Evolutionary conservation across 1,140 invertebrate species (phyloP), one percentile per base, ranked within the genome.

Genomic region (Coenobita brevimanus): DNA sequence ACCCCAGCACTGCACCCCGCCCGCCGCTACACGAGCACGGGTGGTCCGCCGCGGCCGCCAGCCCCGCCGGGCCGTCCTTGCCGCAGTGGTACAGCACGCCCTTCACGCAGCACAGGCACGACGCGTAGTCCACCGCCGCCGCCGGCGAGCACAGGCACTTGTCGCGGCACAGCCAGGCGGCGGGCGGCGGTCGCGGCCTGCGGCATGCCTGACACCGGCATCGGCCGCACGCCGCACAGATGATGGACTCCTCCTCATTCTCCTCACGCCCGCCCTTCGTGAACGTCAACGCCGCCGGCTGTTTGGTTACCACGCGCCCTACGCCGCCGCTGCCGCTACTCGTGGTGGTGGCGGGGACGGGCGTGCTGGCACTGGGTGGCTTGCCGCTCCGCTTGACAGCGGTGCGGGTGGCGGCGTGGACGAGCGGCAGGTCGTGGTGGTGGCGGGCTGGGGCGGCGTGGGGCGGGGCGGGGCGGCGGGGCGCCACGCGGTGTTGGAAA

Each of bases 41-140:
- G 93, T 97, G 95, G 92, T 97, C 96, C 89, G 96, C 96, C 92
- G 95, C 96, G 84, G 94, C 93, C 76, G 94, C 94, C 21, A 93
- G 93, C 38, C 93, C 94, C 67, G 94, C 94, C 87, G 96, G 95
- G 87, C 94, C 94, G 91, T 96, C 96, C 91, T 96, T 95, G 88
- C 95, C 95, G 93, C 97, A 98, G 92, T 98, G 97, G 93, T 98
- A 99, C 92, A 98, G 97, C 43, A 97, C 92, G 62, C 96, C 97
- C 92, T 98, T 97, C 90, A 97, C 97, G 93, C 97, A 98, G 93
- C 97, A 98, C 93, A 98, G 94, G 92, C 97, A 98, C 85, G 97
- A 97, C 76, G 95, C 95, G 92, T 97, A 96, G 93, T 98, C 97
- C 88, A 98, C 95, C 90, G 95, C 94, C 84, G 96, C 95, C 92